phyloP scores from a whole-genome alignment of 2,797 vertebrate species.

The Centropyge bicolor region DNA sequence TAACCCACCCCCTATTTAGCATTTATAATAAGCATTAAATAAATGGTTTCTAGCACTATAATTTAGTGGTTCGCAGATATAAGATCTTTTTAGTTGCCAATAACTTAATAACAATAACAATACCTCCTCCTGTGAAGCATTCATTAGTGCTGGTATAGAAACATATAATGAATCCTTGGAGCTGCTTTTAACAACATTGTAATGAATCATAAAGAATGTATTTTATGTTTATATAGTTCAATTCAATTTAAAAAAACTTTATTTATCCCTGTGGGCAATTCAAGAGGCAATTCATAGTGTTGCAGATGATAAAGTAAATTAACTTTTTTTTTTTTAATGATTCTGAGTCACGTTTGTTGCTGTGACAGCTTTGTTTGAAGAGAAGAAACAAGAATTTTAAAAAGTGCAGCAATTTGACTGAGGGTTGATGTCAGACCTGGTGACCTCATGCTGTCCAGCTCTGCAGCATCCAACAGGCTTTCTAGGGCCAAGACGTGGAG shows the following conservation, averaged over 20 bases:
- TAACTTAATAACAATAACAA: too few relatives aligned
- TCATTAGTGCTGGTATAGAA: background rate
- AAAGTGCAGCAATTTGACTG: constrained; percentile 11
- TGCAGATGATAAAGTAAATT: background rate
- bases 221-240: background rate
- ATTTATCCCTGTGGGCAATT: too few relatives aligned
- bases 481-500: constrained; percentile 10
- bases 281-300: too few relatives aligned
- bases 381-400: background rate
- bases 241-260: too few relatives aligned
- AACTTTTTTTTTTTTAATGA: background rate
- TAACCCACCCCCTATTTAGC: background rate
- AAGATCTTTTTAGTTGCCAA: background rate
- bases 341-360: too few relatives aligned
- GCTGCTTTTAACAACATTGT: background rate
- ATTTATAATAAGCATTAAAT: background rate
- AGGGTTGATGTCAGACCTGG: constrained; percentile 45
- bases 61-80: too few relatives aligned
- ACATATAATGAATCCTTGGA: background rate
- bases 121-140: background rate
- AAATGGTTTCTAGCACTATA: background rate
- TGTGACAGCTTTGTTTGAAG: background rate
- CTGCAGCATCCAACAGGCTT: constrained; percentile 51
- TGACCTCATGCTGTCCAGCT: constrained; percentile 59
- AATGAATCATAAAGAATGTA: background rate